phyloP scores from a whole-genome alignment of 2,797 vertebrate species.

The Poeciliopsis paucimaculata region DNA sequence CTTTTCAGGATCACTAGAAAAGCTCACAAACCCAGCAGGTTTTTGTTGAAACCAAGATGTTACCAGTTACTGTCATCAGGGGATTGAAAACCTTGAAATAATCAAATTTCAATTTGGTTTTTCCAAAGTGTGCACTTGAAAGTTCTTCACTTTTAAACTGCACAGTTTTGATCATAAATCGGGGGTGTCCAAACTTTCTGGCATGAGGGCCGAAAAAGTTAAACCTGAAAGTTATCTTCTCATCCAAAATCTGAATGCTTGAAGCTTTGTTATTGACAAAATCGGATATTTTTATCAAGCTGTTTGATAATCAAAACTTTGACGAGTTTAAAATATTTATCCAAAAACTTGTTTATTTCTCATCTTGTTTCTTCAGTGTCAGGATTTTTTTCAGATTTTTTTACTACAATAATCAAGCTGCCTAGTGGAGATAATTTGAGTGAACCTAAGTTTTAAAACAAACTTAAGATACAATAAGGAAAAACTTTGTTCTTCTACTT shows the following conservation, averaged over 20 bases:
- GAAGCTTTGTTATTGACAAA: background rate
- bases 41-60: background rate
- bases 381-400: background rate
- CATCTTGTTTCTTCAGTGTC: background rate
- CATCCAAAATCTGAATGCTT: background rate
- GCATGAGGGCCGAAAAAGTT: too few species aligned
- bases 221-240: background rate
- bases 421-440: background rate
- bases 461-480: background rate
- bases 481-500: background rate
- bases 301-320: background rate
- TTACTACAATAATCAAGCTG: background rate
- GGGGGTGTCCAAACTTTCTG: too few species aligned
- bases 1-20: slow-evolving; percentile 1
- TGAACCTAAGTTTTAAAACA: background rate
- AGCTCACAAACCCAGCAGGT: background rate
- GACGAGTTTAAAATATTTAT: background rate
- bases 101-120: too few species aligned
- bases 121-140: too few species aligned
- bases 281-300: background rate
- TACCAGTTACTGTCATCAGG: background rate
- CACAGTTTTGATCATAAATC: too few species aligned
- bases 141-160: too few species aligned
- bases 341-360: background rate
- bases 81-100: too few species aligned